These are phyloP conservation scores for Parnassius orleans DNA, from an alignment of 2,888 invertebrate species.

Conservation along the genomic window DNA sequence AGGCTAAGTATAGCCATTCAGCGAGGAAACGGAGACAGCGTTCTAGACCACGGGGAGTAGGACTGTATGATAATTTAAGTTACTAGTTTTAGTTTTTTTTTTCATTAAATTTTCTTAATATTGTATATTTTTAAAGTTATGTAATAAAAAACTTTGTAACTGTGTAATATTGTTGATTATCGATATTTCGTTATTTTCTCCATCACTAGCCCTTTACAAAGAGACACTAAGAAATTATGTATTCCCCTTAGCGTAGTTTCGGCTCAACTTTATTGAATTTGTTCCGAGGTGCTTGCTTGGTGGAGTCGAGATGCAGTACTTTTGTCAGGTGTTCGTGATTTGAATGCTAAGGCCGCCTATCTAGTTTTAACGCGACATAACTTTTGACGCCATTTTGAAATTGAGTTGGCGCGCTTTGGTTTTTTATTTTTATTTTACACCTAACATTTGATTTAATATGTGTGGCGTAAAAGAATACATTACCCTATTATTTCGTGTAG, in stretches of 20 bases:
- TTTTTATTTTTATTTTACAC: not conserved
- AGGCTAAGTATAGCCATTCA: too few relatives aligned
- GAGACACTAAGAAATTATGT: slow-evolving; percentile 80
- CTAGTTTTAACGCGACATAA: slow-evolving; percentile 28
- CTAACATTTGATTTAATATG: too few relatives aligned
- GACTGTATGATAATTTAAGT: too few relatives aligned
- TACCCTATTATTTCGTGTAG: too few relatives aligned
- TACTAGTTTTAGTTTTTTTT: too few relatives aligned
- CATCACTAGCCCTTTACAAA: slow-evolving; percentile 65
- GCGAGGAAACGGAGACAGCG: too few relatives aligned
- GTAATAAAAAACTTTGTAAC: too few relatives aligned
- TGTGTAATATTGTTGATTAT: too few relatives aligned
- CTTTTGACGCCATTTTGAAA: slow-evolving; percentile 32
- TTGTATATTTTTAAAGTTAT: too few relatives aligned
- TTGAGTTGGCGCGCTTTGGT: not conserved
- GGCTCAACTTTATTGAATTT: slow-evolving; percentile 78
- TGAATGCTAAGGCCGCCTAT: slow-evolving; percentile 48
- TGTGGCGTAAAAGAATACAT: too few relatives aligned
- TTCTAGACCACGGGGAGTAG: too few relatives aligned
- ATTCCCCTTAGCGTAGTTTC: slow-evolving; percentile 77
- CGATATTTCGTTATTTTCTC: slow-evolving; percentile 1
- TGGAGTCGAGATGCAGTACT: slow-evolving; percentile 61
- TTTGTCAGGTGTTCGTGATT: slow-evolving; percentile 70
- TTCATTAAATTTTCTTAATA: too few relatives aligned
- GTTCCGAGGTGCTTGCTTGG: slow-evolving; percentile 65